phyloP scores from a whole-genome alignment of 2,797 vertebrate species.

The Chaetophractus vellerosus region DNA sequence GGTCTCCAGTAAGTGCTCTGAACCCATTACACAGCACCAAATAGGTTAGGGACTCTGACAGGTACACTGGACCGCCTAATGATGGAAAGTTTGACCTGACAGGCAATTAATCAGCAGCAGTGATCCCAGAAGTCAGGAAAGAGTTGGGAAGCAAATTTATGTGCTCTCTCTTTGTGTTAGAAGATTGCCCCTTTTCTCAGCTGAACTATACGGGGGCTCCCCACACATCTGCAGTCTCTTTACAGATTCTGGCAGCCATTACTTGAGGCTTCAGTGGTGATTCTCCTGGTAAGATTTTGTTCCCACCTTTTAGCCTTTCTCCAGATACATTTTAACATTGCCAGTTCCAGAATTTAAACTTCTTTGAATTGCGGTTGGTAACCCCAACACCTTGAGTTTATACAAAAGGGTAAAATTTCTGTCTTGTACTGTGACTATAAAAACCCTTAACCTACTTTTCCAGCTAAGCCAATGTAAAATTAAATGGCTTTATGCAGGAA shows the following conservation, averaged over 20 bases:
- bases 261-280: background rate
- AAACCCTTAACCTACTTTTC: slow-evolving; percentile 81
- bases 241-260: slow-evolving; percentile 49
- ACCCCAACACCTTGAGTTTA: slow-evolving; percentile 70
- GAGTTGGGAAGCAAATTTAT: background rate
- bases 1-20: slow-evolving; percentile 58
- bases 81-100: slow-evolving; percentile 72
- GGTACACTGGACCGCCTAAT: slow-evolving; percentile 59
- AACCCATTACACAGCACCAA: slow-evolving; percentile 32
- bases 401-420: slow-evolving; percentile 74
- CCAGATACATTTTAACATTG: background rate
- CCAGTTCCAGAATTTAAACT: slow-evolving; percentile 47
- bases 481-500: slow-evolving; percentile 75
- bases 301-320: slow-evolving; percentile 25
- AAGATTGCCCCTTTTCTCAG: slow-evolving; percentile 10
- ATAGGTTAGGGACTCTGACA: slow-evolving; percentile 57
- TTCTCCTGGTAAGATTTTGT: background rate
- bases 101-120: slow-evolving; percentile 49
- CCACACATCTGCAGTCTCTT: slow-evolving; percentile 67
- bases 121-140: background rate
- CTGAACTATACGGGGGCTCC: background rate
- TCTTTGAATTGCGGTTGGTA: slow-evolving; percentile 75
- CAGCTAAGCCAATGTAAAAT: slow-evolving; percentile 81
- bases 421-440: slow-evolving; percentile 74
- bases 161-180: background rate